These are phyloP conservation scores for Hydrotaea cyrtoneurina DNA, from an alignment of 2,888 invertebrate species.

Conservation along the genomic window DNA sequence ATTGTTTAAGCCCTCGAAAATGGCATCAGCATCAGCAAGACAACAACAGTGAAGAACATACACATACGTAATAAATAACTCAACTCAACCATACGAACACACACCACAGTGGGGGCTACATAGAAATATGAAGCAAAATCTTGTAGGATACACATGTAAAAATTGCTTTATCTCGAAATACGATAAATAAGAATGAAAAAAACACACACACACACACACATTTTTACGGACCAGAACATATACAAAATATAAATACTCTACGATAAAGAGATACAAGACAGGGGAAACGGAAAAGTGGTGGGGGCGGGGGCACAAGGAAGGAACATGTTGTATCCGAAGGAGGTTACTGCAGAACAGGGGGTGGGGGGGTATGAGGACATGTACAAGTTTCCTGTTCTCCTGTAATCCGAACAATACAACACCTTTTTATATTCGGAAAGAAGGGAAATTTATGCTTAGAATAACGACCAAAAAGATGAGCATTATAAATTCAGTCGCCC, in stretches of 20 bases:
- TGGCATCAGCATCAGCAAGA: not conserved
- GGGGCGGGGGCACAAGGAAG: not conserved
- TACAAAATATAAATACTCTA: slow-evolving; percentile 57
- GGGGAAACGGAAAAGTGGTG: slow-evolving; percentile 1
- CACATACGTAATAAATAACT: slow-evolving; percentile 11
- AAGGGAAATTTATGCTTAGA: slow-evolving; percentile 50
- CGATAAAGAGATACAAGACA: slow-evolving; percentile 53
- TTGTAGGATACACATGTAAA: not conserved
- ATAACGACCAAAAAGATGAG: slow-evolving; percentile 42
- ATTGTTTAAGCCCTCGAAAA: slow-evolving; percentile 59
- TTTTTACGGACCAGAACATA: slow-evolving; percentile 39
- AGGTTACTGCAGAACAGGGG: not conserved
- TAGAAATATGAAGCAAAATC: slow-evolving; percentile 4
- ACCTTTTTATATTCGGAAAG: slow-evolving; percentile 42
- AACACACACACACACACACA: no score
- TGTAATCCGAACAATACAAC: slow-evolving; percentile 56
- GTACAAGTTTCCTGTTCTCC: not conserved
- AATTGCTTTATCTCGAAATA: not conserved
- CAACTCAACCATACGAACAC: not conserved
- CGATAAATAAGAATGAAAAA: not conserved
- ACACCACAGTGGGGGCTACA: not conserved
- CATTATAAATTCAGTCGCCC: not conserved
- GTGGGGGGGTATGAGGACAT: not conserved
- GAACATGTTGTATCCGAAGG: not conserved
- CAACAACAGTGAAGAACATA: not conserved